Conservation (phyloP, 2,797 vertebrate species). For the Eurystomus glaucurus region DNA sequence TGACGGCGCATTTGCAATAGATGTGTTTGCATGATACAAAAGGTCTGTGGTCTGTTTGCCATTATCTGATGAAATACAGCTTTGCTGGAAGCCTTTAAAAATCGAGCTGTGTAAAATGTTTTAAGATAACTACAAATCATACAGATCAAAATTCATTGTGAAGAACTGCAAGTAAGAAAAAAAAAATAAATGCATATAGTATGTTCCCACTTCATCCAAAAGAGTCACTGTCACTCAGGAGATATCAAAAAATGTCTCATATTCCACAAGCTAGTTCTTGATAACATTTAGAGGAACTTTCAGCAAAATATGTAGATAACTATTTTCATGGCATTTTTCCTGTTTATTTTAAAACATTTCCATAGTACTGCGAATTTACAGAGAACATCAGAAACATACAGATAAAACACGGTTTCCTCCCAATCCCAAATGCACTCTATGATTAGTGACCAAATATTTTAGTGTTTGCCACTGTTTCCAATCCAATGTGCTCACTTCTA, state of each 20-base stretch:
- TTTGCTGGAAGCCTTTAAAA: background rate
- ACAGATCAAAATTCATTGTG: background rate
- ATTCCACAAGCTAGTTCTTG: background rate
- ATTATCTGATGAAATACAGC: background rate
- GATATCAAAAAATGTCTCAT: background rate
- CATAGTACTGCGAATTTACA: background rate
- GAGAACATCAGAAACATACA: background rate
- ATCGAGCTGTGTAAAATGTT: background rate
- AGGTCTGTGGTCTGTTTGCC: background rate
- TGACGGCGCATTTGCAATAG: background rate
- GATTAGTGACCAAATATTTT: background rate
- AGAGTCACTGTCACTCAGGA: background rate
- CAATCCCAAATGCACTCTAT: background rate
- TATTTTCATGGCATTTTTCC: background rate
- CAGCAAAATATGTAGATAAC: background rate
- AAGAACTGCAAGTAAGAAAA: background rate
- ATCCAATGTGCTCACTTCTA: background rate
- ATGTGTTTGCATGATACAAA: background rate
- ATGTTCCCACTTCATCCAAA: background rate
- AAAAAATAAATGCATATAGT: too few relatives aligned
- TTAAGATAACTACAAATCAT: background rate
- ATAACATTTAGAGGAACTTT: background rate
- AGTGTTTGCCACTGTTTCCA: background rate
- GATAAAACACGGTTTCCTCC: background rate
- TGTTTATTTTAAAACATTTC: background rate